Base-by-base conservation (phyloP, 2,113 vertebrate species). In the Amphiprion percula region DNA sequence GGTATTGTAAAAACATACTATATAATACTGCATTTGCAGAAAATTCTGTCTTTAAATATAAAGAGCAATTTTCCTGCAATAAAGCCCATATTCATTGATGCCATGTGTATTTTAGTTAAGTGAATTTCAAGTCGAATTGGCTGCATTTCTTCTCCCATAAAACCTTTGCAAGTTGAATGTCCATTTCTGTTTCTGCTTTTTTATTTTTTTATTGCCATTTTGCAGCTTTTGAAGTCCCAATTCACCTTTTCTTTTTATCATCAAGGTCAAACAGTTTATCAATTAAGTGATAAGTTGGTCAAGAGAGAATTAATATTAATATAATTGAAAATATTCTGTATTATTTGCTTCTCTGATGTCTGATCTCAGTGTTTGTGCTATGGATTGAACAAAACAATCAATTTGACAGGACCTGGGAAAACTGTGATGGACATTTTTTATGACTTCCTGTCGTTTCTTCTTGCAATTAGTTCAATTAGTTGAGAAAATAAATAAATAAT, bases 71-170 rank as follows among this genome's bases (percentile, higher is more conserved):
- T 88, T 69, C 60, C 55, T 69, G 19, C 64, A 67, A 59, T 39
- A n/a, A 37, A 61, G 24, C 46, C 54, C 10, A 21, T 24, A 54
- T 55, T 74, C 28, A 44, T 49, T 73, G 39, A 64, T 61, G 53
- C 79, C 67, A 79, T 56, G n/a, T 68, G 67, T 62, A 63, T 69
- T 80, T 80, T 75, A 55, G 39, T 72, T 44, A 47, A 50, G 55
- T 21, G 46, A 73, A 79, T 79, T 80, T 83, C 68, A 82, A 74
- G 68, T 72, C 56, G 49, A 72, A 65, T 50, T 77, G 85, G 47
- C 61, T 23, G 2, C 12, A 60, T 81, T 44, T 68, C n/a, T 23
- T 62, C 16, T 50, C 64, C 54, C 68, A 39, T 77, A 84, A 89
- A 84, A 73, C 11, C 19, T 74, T 30, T 50, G 9, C 0, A 28